Evolutionary conservation across 2,888 invertebrate genomes (phyloP).

Genomic region (Xanthorhoe spadicearia): DNA sequence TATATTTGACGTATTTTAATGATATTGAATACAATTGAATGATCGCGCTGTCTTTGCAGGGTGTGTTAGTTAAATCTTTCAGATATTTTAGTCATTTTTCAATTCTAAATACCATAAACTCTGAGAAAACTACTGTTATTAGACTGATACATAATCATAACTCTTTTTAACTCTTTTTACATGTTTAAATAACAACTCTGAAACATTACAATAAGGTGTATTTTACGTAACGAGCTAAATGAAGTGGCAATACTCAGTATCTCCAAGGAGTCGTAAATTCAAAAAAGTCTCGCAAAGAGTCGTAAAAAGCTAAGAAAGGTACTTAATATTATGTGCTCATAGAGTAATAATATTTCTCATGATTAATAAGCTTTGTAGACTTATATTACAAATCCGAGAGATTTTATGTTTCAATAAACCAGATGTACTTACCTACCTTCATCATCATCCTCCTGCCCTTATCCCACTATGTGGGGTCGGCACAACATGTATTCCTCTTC

Average conservation of each 20-base stretch:
- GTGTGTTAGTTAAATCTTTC: no score
- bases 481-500: no score
- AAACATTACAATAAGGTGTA: not conserved
- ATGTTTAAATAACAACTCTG: not conserved
- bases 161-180: no score
- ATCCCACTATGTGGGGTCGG: no score
- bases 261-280: conserved; percentile 41
- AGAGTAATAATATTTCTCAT: conserved; percentile 31
- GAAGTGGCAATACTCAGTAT: conserved; percentile 22
- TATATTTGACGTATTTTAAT: no score
- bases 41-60: not conserved
- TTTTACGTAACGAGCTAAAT: conserved; percentile 2
- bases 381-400: not conserved
- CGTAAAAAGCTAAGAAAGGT: conserved; percentile 37
- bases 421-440: no score
- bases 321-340: conserved; percentile 42
- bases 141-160: no score
- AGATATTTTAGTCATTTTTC: no score
- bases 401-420: not conserved
- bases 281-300: conserved; percentile 42
- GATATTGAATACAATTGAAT: no score
- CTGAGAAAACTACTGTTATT: no score
- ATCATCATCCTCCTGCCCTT: no score
- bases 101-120: no score
- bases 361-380: conserved; percentile 3